phyloP scores from a whole-genome alignment of 2,797 vertebrate genomes.

The Brachyrhaphis roseni region DNA sequence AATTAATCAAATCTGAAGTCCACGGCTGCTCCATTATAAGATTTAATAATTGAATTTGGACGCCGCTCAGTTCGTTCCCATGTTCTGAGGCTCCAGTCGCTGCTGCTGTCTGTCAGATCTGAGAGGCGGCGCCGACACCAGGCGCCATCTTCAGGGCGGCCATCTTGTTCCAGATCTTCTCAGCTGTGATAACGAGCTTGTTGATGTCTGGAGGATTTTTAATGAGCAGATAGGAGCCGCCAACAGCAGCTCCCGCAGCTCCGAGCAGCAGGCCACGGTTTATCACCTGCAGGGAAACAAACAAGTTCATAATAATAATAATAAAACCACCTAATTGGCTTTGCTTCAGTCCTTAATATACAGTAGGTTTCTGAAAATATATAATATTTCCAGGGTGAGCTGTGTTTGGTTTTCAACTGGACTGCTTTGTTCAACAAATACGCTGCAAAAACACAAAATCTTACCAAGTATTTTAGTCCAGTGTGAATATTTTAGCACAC shows the following conservation, averaged over 20 bases:
- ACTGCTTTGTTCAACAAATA: neutral
- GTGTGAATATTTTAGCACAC: too few relatives aligned
- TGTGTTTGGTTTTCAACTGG: neutral
- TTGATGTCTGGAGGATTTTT: slow-evolving; percentile 58
- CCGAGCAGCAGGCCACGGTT: slow-evolving; percentile 78
- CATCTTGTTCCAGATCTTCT: slow-evolving; percentile 76
- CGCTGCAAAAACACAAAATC: too few relatives aligned
- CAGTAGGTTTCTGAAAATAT: neutral
- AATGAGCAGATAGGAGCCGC: slow-evolving; percentile 77
- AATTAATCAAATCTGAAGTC: neutral
- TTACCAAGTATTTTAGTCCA: too few relatives aligned
- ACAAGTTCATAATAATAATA: neutral
- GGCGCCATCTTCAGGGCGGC: slow-evolving; percentile 55
- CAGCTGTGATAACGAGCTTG: slow-evolving; percentile 48
- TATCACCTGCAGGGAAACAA: slow-evolving; percentile 81
- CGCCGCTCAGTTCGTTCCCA: neutral
- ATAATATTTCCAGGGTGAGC: neutral
- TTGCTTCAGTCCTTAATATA: neutral
- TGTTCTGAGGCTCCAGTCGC: slow-evolving; percentile 1
- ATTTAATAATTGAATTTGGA: slow-evolving; percentile 33
- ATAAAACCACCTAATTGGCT: neutral
- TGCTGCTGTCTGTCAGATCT: slow-evolving; percentile 19
- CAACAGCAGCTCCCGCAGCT: slow-evolving; percentile 68
- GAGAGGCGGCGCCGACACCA: slow-evolving; percentile 12
- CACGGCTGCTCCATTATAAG: neutral